Evolutionary conservation across 2,888 invertebrate genomes (phyloP).

Genomic region (Leptinotarsa juncta): DNA sequence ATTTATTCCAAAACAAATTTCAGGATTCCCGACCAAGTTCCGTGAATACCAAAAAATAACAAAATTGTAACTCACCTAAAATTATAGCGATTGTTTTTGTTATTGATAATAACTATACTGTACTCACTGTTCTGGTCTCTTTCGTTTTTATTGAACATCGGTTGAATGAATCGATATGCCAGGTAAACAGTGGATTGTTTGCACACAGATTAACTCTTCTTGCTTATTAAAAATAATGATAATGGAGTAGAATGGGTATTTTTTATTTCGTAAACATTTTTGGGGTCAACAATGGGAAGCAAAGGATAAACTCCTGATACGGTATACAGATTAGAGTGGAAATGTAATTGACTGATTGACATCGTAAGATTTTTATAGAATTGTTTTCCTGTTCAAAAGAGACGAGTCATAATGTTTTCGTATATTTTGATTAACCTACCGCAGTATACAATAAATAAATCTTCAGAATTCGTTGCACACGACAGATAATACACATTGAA

Average conservation of each 20-base stretch:
- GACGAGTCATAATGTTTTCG: too few relatives aligned
- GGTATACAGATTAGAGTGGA: background rate
- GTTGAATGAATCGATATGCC: slow-evolving; percentile 2
- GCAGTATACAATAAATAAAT: too few relatives aligned
- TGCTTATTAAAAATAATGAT: slow-evolving; percentile 15
- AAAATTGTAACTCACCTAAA: background rate
- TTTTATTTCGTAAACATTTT: slow-evolving; percentile 12
- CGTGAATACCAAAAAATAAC: too few relatives aligned
- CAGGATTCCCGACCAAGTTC: too few relatives aligned
- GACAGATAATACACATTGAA: too few relatives aligned
- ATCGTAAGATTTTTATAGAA: too few relatives aligned
- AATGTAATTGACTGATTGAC: background rate
- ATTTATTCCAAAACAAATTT: too few relatives aligned
- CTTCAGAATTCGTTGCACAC: too few relatives aligned
- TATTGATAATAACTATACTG: slow-evolving; percentile 5
- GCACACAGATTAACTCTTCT: slow-evolving; percentile 15
- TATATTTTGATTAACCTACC: too few relatives aligned
- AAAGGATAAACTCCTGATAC: background rate
- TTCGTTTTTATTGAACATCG: slow-evolving; percentile 13
- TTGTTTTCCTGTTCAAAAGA: too few relatives aligned
- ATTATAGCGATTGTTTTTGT: background rate
- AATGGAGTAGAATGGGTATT: background rate
- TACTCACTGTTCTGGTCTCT: background rate
- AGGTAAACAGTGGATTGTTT: slow-evolving; percentile 12
- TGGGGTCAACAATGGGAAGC: slow-evolving; percentile 5